Percentiles rank a stretch among this genome's conserved stretches.
These are phyloP conservation scores for Symphodus melops DNA, from an alignment of 2,113 vertebrate species.

Conservation along the genomic window DNA sequence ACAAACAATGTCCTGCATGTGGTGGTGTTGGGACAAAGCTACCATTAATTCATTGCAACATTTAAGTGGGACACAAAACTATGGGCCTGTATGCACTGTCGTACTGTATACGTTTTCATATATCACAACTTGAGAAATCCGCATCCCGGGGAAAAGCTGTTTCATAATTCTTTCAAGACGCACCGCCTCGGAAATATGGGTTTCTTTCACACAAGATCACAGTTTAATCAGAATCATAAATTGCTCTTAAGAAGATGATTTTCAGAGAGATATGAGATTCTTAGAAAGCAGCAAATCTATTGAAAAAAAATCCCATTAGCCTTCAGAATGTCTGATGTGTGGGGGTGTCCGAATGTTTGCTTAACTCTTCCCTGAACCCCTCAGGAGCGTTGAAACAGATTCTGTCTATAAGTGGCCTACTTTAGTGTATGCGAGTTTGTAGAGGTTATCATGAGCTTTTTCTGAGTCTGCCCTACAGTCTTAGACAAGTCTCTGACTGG, in stretches of 20 bases:
- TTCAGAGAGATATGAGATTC: background rate
- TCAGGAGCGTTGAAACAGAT: background rate
- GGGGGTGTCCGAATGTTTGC: slow-evolving; percentile 8
- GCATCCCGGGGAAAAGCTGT: background rate
- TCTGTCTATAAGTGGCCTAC: slow-evolving; percentile 14
- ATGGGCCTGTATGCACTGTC: no score
- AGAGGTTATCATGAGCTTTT: slow-evolving; percentile 32
- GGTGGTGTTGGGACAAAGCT: no score
- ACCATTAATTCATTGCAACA: no score
- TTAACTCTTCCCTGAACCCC: background rate
- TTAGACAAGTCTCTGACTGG: slow-evolving; percentile 29
- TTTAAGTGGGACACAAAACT: no score
- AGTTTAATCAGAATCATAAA: background rate
- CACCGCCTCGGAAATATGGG: background rate
- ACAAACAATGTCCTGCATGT: no score
- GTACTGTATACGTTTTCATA: no score
- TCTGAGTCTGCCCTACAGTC: slow-evolving; percentile 31
- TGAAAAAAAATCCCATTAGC: slow-evolving; percentile 8
- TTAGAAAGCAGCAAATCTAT: slow-evolving; percentile 10
- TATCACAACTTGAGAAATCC: background rate
- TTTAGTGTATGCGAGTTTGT: slow-evolving; percentile 8
- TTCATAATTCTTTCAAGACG: no score
- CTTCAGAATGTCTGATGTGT: slow-evolving; percentile 8
- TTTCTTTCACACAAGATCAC: background rate
- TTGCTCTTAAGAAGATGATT: background rate